Evolutionary conservation across 2,113 vertebrate species (phyloP).

Genomic region (Thymallus thymallus): DNA sequence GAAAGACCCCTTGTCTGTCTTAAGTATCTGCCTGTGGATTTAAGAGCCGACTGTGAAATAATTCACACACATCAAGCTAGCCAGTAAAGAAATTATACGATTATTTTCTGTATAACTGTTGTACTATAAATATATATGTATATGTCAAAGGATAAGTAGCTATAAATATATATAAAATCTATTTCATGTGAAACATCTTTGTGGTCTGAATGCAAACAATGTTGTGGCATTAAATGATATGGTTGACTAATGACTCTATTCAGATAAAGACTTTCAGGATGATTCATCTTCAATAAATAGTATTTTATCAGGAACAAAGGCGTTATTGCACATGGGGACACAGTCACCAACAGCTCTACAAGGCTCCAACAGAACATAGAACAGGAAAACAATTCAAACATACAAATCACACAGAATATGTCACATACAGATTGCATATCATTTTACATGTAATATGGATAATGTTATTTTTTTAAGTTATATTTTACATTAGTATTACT

Average conservation of each 20-base stretch:
- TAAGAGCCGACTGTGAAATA: slow-evolving; percentile 9
- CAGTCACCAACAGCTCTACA: not conserved
- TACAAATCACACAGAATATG: not conserved
- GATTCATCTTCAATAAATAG: slow-evolving; percentile 58
- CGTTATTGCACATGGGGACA: slow-evolving; percentile 48
- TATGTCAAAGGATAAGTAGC: slow-evolving; percentile 36
- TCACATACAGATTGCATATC: slow-evolving; percentile 5
- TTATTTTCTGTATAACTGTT: slow-evolving; percentile 55
- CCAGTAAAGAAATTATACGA: slow-evolving; percentile 28
- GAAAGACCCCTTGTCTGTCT: not conserved
- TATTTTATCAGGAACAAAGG: slow-evolving; percentile 37
- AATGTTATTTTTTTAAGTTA: slow-evolving; percentile 52
- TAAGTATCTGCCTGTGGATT: not conserved
- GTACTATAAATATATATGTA: slow-evolving; percentile 53
- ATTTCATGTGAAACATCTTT: slow-evolving; percentile 62
- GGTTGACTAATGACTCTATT: not conserved
- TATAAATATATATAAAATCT: slow-evolving; percentile 70
- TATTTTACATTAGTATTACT: not conserved
- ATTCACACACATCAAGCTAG: slow-evolving; percentile 49
- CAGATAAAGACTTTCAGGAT: slow-evolving; percentile 18
- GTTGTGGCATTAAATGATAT: slow-evolving; percentile 4
- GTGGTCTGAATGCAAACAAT: slow-evolving; percentile 31
- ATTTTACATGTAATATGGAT: not conserved
- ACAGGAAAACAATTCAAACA: slow-evolving; percentile 5
- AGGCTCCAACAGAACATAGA: not conserved